These are phyloP conservation scores for Microcaecilia unicolor DNA, from an alignment of 2,797 vertebrate genomes.

Conservation along the genomic window DNA sequence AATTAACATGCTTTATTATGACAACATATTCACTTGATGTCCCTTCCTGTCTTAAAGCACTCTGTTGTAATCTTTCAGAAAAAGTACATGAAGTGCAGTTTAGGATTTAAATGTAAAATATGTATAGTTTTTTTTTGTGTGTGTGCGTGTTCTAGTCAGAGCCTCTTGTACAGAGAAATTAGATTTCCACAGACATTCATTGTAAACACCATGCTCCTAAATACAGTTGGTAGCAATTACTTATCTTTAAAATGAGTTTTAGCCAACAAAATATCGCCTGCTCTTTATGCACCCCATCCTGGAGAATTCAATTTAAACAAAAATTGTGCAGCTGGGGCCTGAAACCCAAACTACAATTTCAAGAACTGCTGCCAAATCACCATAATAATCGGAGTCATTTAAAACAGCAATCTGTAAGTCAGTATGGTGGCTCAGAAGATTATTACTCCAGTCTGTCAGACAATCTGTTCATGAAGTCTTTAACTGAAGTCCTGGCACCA, in stretches of 20 bases:
- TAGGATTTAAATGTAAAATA: too few species aligned
- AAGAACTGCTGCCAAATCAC: conserved; percentile 31
- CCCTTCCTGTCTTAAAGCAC: too few species aligned
- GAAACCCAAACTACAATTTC: conserved; percentile 23
- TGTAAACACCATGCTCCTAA: too few species aligned
- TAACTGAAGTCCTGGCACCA: conserved; percentile 24
- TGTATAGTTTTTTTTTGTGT: too few species aligned
- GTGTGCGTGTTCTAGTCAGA: too few species aligned
- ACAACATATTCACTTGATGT: too few species aligned
- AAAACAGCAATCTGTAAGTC: conserved; percentile 40
- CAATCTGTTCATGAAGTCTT: conserved; percentile 40
- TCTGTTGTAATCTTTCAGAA: too few species aligned
- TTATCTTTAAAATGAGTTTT: neutral
- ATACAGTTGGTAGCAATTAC: too few species aligned
- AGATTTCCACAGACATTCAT: too few species aligned
- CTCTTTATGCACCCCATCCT: neutral
- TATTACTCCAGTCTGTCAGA: conserved; percentile 38
- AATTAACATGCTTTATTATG: too few species aligned
- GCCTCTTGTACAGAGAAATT: too few species aligned
- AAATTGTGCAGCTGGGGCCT: conserved; percentile 11
- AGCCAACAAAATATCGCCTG: conserved; percentile 3
- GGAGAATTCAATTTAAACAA: conserved; percentile 15
- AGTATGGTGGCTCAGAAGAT: conserved; percentile 38
- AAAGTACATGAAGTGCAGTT: too few species aligned
- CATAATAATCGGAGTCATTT: conserved; percentile 37